phyloP scores from a whole-genome alignment of 1,140 invertebrate genomes.

The Dufourea novaeangliae region DNA sequence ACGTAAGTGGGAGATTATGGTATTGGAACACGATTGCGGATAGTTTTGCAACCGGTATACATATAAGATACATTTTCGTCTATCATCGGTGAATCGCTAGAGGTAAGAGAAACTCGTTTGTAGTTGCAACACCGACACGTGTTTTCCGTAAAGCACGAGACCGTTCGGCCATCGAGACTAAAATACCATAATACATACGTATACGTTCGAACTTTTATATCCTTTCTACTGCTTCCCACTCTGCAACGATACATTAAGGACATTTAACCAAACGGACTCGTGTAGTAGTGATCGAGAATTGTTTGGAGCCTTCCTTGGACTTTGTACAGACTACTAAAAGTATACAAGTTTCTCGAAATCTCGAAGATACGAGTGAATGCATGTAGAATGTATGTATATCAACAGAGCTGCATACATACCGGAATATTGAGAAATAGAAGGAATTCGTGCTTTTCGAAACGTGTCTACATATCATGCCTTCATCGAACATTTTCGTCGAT shows the following conservation, averaged over 20 bases:
- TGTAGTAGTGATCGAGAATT: background rate
- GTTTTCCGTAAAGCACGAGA: too few species aligned
- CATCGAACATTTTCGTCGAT: too few species aligned
- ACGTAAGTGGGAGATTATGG: background rate
- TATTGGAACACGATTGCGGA: background rate
- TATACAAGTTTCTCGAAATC: background rate
- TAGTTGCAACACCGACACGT: conserved; percentile 4
- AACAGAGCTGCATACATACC: too few species aligned
- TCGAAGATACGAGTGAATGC: too few species aligned
- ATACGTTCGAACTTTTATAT: background rate
- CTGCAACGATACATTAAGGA: background rate
- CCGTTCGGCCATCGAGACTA: background rate
- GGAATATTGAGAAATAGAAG: too few species aligned
- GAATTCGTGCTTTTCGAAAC: too few species aligned
- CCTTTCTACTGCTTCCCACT: background rate
- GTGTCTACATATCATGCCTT: too few species aligned
- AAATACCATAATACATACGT: too few species aligned
- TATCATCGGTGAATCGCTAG: background rate
- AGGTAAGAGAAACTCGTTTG: background rate
- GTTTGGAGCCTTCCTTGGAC: conserved; percentile 4
- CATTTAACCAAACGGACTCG: background rate
- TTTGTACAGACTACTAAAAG: background rate
- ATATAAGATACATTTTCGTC: background rate
- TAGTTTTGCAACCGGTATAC: background rate
- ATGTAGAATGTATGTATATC: too few species aligned